Percentiles rank a stretch among this genome's conserved stretches.
Conservation (phyloP, 53 echinoderm and acorn worm genomes). For the Hippasteria phrygiana region DNA sequence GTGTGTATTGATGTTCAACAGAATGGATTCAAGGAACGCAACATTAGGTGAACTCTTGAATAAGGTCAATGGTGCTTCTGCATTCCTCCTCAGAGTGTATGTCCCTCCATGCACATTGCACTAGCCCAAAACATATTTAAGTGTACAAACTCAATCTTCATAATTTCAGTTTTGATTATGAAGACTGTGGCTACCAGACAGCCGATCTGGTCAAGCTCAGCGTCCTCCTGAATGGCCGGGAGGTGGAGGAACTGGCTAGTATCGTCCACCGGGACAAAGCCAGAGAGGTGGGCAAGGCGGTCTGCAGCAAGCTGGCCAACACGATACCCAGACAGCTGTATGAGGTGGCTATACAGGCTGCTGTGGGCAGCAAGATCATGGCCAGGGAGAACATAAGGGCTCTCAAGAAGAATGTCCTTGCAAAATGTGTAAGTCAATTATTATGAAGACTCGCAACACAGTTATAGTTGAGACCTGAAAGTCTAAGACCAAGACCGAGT, state of each 20-base stretch:
- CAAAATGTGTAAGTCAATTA: conserved; percentile 98
- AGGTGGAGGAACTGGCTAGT: conserved; percentile 85
- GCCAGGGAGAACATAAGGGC: conserved; percentile 93
- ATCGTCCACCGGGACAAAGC: conserved; percentile 87
- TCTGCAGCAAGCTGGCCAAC: conserved; percentile 80
- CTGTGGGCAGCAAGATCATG: conserved; percentile 80
- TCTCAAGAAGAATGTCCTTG: conserved; percentile 90
- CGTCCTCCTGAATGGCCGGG: conserved; percentile 87
- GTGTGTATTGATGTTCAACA: too few relatives aligned
- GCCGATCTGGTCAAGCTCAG: conserved; percentile 93
- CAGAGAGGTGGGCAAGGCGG: conserved; percentile 79
- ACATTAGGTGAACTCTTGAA: too few relatives aligned
- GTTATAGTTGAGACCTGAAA: too few relatives aligned
- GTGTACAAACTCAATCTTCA: too few relatives aligned
- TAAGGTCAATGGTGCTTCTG: too few relatives aligned
- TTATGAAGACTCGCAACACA: too few relatives aligned
- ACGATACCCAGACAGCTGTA: conserved; percentile 95
- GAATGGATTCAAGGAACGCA: too few relatives aligned
- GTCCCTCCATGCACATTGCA: too few relatives aligned
- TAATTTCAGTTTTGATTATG: conserved; percentile 94
- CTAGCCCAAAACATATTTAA: too few relatives aligned
- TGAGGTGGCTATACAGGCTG: conserved; percentile 96
- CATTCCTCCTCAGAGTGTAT: too few relatives aligned
- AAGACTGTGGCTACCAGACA: conserved; percentile 87
- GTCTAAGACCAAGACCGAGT: too few relatives aligned